Evolutionary conservation across 2,888 invertebrate species (phyloP).

Genomic region (Trisateles emortualis): DNA sequence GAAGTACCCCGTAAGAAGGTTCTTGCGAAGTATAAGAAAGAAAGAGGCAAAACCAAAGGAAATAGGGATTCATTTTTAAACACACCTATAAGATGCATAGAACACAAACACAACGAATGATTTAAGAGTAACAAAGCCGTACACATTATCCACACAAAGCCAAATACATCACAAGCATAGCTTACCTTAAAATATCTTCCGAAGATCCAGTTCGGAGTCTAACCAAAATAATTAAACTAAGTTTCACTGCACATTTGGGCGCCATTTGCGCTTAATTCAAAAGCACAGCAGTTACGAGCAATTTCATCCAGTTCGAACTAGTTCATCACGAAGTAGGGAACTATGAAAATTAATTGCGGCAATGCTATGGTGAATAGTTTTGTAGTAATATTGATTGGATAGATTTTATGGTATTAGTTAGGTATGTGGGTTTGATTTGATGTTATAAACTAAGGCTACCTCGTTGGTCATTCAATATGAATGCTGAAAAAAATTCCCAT

Average conservation of each 20-base stretch:
- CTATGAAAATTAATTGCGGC: conserved; percentile 17
- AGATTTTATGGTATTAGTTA: not conserved
- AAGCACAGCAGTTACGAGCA: conserved; percentile 35
- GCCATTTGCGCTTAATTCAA: conserved; percentile 37
- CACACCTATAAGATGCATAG: no score
- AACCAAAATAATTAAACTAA: conserved; percentile 28
- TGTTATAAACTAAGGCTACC: no score
- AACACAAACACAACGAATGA: no score
- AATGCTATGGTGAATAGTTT: not conserved
- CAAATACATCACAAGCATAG: not conserved
- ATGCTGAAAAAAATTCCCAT: no score
- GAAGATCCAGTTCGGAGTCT: conserved; percentile 5
- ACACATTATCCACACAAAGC: no score
- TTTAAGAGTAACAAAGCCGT: no score
- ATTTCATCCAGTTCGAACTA: conserved; percentile 32
- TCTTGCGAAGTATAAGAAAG: no score
- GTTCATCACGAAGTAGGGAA: conserved; percentile 31
- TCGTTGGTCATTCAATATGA: no score
- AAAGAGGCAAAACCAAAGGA: no score
- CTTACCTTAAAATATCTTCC: conserved; percentile 4
- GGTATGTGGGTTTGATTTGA: no score
- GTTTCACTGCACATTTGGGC: conserved; percentile 31
- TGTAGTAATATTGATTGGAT: not conserved
- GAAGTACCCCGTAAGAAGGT: no score
- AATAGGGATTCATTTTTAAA: no score